A percentile compares a stretch with the other conserved stretches of the same genome.
phyloP scores from a whole-genome alignment of 2,113 vertebrate species.

The Larimichthys crocea region DNA sequence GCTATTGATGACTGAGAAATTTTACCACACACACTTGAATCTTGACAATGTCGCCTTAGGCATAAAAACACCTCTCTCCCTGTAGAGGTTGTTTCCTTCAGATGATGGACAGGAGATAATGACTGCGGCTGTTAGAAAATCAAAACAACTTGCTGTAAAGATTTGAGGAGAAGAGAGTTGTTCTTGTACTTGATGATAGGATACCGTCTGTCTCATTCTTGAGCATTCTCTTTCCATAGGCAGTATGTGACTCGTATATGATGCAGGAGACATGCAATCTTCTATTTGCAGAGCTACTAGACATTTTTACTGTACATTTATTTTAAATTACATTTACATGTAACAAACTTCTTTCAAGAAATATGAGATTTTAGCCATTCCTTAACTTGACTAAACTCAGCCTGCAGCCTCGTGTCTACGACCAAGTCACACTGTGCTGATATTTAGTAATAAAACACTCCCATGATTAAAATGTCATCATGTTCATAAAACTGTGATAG shows the following conservation, averaged over 20 bases:
- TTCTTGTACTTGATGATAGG: background rate
- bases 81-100: constrained; percentile 6
- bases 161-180: background rate
- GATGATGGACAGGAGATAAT: constrained; percentile 13
- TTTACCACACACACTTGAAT: background rate
- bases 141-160: background rate
- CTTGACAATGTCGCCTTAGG: constrained; percentile 4
- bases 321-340: constrained; percentile 20
- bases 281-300: constrained; percentile 42
- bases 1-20: constrained; percentile 26
- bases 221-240: background rate
- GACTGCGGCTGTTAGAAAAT: background rate
- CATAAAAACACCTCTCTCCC: background rate
- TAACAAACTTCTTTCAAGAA: background rate
- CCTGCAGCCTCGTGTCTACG: too few species aligned
- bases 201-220: background rate
- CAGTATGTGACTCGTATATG: background rate
- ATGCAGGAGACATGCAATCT: background rate
- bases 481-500: too few species aligned
- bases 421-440: too few species aligned
- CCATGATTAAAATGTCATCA: too few species aligned
- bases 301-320: constrained; percentile 34
- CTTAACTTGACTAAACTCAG: too few species aligned
- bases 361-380: too few species aligned
- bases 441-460: too few species aligned